A percentile compares a stretch with the other conserved stretches of the same genome.
phyloP scores from a whole-genome alignment of 2,888 invertebrate species.

The Polyommatus iphigenia region DNA sequence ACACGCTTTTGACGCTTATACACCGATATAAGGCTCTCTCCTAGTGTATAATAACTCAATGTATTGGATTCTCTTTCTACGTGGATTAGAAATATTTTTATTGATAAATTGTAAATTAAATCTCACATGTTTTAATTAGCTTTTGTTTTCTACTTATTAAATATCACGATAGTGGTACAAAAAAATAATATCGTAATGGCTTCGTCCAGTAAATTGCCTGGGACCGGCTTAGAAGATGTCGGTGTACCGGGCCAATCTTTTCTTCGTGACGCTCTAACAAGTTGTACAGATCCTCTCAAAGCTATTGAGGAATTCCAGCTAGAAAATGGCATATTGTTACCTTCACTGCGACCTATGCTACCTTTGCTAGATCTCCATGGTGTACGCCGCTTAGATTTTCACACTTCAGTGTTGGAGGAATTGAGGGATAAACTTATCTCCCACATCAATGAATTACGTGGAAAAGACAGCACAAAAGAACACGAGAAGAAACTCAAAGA shows the following conservation, averaged over 20 bases:
- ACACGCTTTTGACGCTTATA: too few relatives aligned
- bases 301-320: conserved; percentile 99
- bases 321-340: conserved; percentile 94
- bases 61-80: too few relatives aligned
- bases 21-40: too few relatives aligned
- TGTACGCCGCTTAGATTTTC: conserved; percentile 95
- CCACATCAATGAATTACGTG: conserved; percentile 91
- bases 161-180: neutral
- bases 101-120: neutral
- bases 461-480: conserved; percentile 83
- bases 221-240: conserved; percentile 88
- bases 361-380: conserved; percentile 97
- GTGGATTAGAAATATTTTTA: neutral
- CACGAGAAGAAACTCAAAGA: conserved; percentile 93
- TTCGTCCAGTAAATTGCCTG: conserved; percentile 71
- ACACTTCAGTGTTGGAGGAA: conserved; percentile 94
- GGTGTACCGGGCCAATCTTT: conserved; percentile 93
- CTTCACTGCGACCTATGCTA: conserved; percentile 95
- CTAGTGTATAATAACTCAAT: too few relatives aligned
- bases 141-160: neutral
- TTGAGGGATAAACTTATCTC: conserved; percentile 83
- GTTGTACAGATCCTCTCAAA: conserved; percentile 96
- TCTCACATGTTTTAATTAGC: neutral
- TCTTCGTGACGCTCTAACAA: conserved; percentile 94
- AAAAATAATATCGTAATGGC: conserved; percentile 55